Conservation (phyloP, 2,113 vertebrate genomes). For the Cololabis saira region DNA sequence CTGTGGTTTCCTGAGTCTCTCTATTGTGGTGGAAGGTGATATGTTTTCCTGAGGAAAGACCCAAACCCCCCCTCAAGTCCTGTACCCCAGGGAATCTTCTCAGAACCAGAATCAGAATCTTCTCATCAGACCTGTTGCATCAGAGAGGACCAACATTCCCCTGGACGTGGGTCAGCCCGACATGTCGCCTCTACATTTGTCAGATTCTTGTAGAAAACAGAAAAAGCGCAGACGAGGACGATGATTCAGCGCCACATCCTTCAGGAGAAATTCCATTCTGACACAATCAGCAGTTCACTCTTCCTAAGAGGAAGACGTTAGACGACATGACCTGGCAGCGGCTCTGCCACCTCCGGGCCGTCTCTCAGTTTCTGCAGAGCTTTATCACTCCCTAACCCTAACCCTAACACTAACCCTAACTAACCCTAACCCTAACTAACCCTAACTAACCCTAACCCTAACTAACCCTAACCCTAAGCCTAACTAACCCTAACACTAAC, state of each 20-base stretch:
- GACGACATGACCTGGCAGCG: slow-evolving; percentile 9
- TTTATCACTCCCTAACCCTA: no score
- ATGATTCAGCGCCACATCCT: slow-evolving; percentile 40
- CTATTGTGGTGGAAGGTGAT: slow-evolving; percentile 83
- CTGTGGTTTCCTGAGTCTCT: slow-evolving; percentile 72
- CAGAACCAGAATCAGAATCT: no score
- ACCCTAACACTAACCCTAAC: no score
- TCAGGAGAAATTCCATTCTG: slow-evolving; percentile 50
- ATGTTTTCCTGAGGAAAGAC: slow-evolving; percentile 85
- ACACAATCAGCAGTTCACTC: slow-evolving; percentile 16
- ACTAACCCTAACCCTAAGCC: no score
- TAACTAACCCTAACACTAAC: no score
- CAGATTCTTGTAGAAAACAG: not conserved
- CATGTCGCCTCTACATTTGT: not conserved
- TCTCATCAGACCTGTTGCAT: slow-evolving; percentile 57
- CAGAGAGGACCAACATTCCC: slow-evolving; percentile 28
- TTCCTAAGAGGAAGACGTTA: slow-evolving; percentile 52
- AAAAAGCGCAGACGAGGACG: not conserved
- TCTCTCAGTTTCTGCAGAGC: no score
- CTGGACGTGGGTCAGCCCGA: slow-evolving; percentile 5
- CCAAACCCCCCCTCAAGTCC: slow-evolving; percentile 40
- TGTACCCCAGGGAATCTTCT: slow-evolving; percentile 45
- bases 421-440: no score
- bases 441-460: no score
- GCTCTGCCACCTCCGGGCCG: no score